These are phyloP conservation scores for Charina bottae DNA, from an alignment of 2,113 vertebrate species.

Conservation along the genomic window DNA sequence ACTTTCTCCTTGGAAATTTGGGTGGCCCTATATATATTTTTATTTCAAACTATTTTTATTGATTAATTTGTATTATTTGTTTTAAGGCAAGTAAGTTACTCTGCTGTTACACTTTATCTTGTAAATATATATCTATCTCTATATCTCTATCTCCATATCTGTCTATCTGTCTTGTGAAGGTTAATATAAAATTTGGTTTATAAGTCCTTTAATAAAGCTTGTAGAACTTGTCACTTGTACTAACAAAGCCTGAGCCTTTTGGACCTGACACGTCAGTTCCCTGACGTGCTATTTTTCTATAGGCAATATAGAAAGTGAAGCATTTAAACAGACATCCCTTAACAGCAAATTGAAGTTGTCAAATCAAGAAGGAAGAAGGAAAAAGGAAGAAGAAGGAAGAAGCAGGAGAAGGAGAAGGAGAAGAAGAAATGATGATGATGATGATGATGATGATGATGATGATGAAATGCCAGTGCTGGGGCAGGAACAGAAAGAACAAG, in stretches of 20 bases:
- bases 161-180: background rate
- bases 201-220: background rate
- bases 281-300: background rate
- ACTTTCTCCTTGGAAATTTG: background rate
- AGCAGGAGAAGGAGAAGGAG: too few relatives aligned
- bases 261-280: background rate
- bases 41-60: background rate
- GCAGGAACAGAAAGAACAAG: background rate
- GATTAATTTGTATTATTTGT: too few relatives aligned
- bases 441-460: background rate
- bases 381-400: too few relatives aligned
- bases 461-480: background rate
- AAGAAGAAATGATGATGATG: too few relatives aligned
- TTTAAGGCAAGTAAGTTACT: background rate
- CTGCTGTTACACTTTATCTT: background rate
- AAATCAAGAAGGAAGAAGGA: background rate
- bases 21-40: background rate
- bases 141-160: too few relatives aligned
- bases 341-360: background rate
- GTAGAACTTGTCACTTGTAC: background rate
- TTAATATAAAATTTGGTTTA: background rate
- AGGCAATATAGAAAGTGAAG: background rate
- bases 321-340: background rate
- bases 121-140: too few relatives aligned
- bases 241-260: background rate